Evolutionary conservation across 2,888 invertebrate genomes (phyloP).

Genomic region (Sarcophaga carnaria): DNA sequence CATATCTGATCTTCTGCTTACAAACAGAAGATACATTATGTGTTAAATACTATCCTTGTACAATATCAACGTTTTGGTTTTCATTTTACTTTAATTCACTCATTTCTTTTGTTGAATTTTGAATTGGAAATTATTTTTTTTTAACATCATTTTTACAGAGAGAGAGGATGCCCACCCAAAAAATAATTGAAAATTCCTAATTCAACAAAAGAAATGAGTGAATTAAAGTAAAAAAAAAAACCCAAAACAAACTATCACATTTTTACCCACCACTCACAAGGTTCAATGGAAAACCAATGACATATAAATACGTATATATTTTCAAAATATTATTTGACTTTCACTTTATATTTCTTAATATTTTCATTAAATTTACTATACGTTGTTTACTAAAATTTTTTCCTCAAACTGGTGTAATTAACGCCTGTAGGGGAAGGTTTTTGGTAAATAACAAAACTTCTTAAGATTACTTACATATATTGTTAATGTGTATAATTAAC

Average conservation of each 20-base stretch:
- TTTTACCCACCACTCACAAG: conserved; percentile 1
- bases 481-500: conserved; percentile 51
- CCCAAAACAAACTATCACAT: not conserved
- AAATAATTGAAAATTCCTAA: conserved; percentile 39
- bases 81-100: conserved; percentile 11
- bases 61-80: conserved; percentile 1
- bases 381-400: conserved; percentile 9
- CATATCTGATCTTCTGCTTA: not conserved
- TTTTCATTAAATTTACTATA: conserved; percentile 33
- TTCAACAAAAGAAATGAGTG: conserved; percentile 18
- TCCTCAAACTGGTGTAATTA: too few relatives aligned
- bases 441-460: not conserved
- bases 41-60: conserved; percentile 29
- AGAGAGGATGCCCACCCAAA: conserved; percentile 53
- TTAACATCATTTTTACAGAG: conserved; percentile 43
- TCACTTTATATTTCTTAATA: conserved; percentile 22
- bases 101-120: conserved; percentile 35
- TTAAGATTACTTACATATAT: conserved; percentile 33
- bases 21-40: conserved; percentile 25
- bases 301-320: conserved; percentile 11
- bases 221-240: conserved; percentile 14
- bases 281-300: conserved; percentile 7
- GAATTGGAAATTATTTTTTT: conserved; percentile 41
- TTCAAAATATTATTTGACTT: conserved; percentile 6
- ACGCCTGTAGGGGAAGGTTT: too few relatives aligned